Evolutionary conservation across 2,888 invertebrate genomes (phyloP), one percentile per base, ranked within the genome.

Genomic region (Marasmarcha lunaedactyla): DNA sequence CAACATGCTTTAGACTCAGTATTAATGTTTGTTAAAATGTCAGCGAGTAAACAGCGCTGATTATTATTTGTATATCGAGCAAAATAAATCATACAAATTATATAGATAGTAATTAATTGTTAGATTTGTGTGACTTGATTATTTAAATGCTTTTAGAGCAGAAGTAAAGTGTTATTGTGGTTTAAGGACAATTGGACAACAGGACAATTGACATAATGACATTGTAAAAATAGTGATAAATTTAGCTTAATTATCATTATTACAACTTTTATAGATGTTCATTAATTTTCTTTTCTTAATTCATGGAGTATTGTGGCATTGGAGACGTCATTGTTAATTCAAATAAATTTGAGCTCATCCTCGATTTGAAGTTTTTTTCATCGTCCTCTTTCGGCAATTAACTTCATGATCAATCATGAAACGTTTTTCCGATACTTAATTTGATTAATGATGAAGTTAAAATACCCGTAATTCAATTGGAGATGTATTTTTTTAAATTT

Each of bases 231-330:
- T 83, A 83, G 81, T 79, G 69, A 73, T 79, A 81, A 79, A 71
- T 66, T 76, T 83, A 83, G 83, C 77, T 77, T 83, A 83, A 81
- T 78, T 81, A 78, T 78, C 69, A 78, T 79, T 79, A 81, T 79
- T 79, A 78, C 77, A 76, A 83, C 77, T 83, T 83, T 83, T 83
- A 81, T 83, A 83, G 83, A 83, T 79, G 83, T 83, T 83, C 83
- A 74, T 76, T 77, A 68, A 69, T 76, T 79, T 74, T 72, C 71
- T 71, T 77, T 83, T 77, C 77, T 79, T 77, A 78, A 74, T 83
- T 81, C 79, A 78, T 79, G 72, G 67, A 78, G 71, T 81, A 77
- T 76, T 81, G 83, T 83, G 78, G 71, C 71, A 81, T 78, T 78
- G 81, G 78, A 81, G 79, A 76, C 77, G 72, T 79, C 74, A 78